Conservation (phyloP, 2,888 invertebrate genomes). For the Baronia brevicornis region DNA sequence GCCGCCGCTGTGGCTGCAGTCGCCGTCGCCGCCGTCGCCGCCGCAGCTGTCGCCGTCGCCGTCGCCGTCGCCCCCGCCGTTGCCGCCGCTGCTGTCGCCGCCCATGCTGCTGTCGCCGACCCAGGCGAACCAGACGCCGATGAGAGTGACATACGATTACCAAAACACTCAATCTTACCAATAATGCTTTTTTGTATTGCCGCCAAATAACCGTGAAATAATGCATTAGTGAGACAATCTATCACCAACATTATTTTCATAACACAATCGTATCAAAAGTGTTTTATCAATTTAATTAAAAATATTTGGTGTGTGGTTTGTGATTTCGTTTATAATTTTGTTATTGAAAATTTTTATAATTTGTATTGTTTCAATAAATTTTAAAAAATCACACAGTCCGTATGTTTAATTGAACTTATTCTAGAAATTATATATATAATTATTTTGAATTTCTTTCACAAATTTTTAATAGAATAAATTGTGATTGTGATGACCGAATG, state of each 20-base stretch:
- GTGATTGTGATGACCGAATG: no score
- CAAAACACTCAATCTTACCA: background rate
- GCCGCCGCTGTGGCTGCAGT: constrained; percentile 16
- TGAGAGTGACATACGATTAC: constrained; percentile 3
- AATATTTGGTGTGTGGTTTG: background rate
- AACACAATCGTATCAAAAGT: background rate
- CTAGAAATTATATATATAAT: no score
- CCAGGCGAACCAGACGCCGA: constrained; percentile 11
- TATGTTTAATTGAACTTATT: no score
- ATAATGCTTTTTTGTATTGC: no score
- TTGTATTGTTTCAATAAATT: background rate
- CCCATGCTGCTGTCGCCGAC: constrained; percentile 14
- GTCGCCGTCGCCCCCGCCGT: constrained; percentile 27
- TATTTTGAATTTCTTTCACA: no score
- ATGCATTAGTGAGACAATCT: background rate
- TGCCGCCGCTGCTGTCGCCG: constrained; percentile 22
- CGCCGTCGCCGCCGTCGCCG: constrained; percentile 22
- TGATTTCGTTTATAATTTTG: background rate
- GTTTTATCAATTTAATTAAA: background rate
- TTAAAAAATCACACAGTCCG: no score
- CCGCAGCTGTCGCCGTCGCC: constrained; percentile 24
- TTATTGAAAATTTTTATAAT: background rate
- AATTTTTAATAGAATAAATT: no score
- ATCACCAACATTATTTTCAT: background rate
- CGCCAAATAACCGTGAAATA: constrained; percentile 1